These are phyloP conservation scores for Neogobius melanostomus DNA, from an alignment of 2,113 vertebrate genomes.

Conservation along the genomic window DNA sequence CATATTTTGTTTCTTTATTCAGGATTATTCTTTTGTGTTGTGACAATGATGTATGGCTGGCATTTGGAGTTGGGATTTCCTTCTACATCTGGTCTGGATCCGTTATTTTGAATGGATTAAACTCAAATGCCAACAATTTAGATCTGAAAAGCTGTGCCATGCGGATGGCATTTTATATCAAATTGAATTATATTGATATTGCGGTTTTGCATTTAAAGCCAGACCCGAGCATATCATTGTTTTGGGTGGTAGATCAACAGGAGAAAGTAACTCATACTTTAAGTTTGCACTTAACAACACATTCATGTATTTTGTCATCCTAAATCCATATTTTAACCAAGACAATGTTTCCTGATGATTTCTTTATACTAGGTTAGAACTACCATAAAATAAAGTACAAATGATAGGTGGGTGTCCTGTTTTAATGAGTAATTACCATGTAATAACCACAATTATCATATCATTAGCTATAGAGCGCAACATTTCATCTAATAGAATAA, in stretches of 20 bases:
- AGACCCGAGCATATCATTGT: not conserved
- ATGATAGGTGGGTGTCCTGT: no score
- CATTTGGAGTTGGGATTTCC: conserved; percentile 26
- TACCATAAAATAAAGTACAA: no score
- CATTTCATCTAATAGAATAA: no score
- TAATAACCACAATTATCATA: no score
- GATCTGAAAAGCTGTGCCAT: conserved; percentile 13
- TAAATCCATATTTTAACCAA: no score
- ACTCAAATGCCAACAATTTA: conserved; percentile 60
- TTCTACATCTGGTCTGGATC: conserved; percentile 18
- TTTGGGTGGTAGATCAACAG: not conserved
- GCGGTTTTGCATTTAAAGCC: not conserved
- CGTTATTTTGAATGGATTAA: conserved; percentile 54
- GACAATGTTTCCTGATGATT: no score
- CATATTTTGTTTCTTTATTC: not conserved
- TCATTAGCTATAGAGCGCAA: no score
- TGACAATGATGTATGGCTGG: conserved; percentile 8
- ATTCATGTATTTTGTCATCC: no score
- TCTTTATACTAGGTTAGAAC: no score
- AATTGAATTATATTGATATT: conserved; percentile 14
- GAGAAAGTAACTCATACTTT: not conserved
- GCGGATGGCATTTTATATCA: conserved; percentile 49
- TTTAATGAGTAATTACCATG: no score
- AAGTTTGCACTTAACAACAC: no score
- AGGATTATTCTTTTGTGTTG: not conserved